These are phyloP conservation scores for Pristiophorus japonicus DNA, from an alignment of 2,113 vertebrate genomes.

Conservation along the genomic window DNA sequence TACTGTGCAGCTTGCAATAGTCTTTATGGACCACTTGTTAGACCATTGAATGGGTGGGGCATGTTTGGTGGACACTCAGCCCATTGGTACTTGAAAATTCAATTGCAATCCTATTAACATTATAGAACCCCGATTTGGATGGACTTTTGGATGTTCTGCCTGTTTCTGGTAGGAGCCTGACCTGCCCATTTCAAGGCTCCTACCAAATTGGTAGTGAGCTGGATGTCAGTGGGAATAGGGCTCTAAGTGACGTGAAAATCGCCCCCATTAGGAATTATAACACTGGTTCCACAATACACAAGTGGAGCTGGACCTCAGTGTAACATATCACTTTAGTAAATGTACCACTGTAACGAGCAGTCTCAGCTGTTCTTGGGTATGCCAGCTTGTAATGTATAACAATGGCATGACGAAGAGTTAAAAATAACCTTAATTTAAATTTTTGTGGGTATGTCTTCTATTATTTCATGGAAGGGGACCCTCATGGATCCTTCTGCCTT, in stretches of 20 bases:
- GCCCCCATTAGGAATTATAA: background rate
- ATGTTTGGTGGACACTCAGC: background rate
- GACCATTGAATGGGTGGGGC: background rate
- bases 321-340: too few species aligned
- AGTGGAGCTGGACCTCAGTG: too few species aligned
- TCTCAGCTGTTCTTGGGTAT: background rate
- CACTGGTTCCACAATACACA: too few species aligned
- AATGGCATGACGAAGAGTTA: background rate
- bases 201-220: background rate
- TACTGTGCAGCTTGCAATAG: background rate
- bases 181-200: background rate
- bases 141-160: background rate
- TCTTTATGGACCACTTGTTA: background rate
- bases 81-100: background rate
- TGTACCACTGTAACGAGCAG: background rate
- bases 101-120: background rate
- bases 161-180: background rate
- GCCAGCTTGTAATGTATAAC: background rate
- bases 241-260: background rate
- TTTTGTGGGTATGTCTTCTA: too few species aligned
- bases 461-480: too few species aligned
- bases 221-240: background rate
- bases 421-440: background rate
- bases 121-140: too few species aligned
- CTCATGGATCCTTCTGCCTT: background rate